These are phyloP conservation scores for Pycnomerus fuliginosus DNA, from an alignment of 2,888 invertebrate genomes.

Conservation along the genomic window DNA sequence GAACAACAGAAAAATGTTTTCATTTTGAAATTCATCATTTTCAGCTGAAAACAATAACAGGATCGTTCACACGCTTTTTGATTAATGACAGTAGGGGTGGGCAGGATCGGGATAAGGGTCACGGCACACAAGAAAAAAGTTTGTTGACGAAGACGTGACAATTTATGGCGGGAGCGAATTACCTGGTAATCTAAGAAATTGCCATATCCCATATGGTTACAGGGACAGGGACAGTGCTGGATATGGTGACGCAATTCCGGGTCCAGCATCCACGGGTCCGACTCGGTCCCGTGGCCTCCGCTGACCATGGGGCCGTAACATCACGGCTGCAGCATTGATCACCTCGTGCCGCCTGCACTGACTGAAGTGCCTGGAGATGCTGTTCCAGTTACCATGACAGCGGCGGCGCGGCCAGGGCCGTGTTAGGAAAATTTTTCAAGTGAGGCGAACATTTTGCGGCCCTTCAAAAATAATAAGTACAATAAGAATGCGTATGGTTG, in stretches of 20 bases:
- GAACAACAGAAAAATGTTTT: no score
- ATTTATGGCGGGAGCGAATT: no score
- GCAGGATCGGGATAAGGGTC: no score
- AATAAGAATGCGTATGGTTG: no score
- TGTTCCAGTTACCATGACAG: conserved; percentile 42
- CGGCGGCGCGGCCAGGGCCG: conserved; percentile 53
- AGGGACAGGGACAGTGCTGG: conserved; percentile 85
- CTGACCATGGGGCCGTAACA: conserved; percentile 51
- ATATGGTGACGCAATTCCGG: conserved; percentile 86
- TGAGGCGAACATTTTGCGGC: no score
- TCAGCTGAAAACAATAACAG: no score
- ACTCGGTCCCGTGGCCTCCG: conserved; percentile 51
- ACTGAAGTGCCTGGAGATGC: conserved; percentile 51
- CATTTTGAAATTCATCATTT: no score
- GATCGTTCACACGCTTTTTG: no score
- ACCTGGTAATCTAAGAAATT: conserved; percentile 91
- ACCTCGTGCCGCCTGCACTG: conserved; percentile 38
- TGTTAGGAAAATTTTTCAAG: conserved; percentile 29
- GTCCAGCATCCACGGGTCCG: conserved; percentile 59
- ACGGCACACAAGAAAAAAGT: no score
- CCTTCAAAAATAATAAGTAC: no score
- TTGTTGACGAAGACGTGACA: no score
- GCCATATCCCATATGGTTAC: conserved; percentile 92
- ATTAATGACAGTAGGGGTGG: no score
- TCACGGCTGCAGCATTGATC: conserved; percentile 49